Evolutionary conservation across 2,888 invertebrate species (phyloP), one percentile per base, ranked within the genome.

Genomic region (Idaea biselata): DNA sequence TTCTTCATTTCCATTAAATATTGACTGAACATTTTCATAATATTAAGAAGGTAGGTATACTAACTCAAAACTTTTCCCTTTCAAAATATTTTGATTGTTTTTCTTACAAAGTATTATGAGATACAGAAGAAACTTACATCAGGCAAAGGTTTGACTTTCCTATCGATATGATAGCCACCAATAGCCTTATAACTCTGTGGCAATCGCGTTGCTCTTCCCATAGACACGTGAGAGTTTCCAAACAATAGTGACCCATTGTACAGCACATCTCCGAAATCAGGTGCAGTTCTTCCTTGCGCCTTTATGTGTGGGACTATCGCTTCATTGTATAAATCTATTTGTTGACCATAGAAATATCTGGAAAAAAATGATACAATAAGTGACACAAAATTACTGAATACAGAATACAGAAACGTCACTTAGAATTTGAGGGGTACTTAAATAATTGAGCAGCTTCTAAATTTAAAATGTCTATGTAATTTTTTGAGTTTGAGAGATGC

Each of bases 81-180:
- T 25, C 25, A 25, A 25, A 25, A 5, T 25, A 25, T 25, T 25
- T 25, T 25, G 1, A 25, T 25, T 25, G 25, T 25, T 25, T 25
- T 25, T 5, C 5, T 25, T 25, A 25, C 5, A 25, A 25, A 8
- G 11, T 14, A 14, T 44, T 6, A 54, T 16, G 11, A 32, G 14
- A 4, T 16, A 53, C 17, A 53, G 16, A 58, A 60, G 16, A 2
- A 44, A 54, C 55, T 56, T 68, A 86, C 86, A 68, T 78, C 66
- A 14, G 89, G 82, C 60, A 89, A 73, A 3, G 88, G 83, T 44
- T 79, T 72, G 0, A 80, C 61, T 1, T 76, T 63, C 1, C 77
- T 71, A 4, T 83, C 73, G 18, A 89, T 83, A 60, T 89, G 87
- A 59, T 84, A 88, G 11, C 89, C 89, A 44, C 80, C 86, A 33